Conservation (phyloP, 1,140 invertebrate genomes). For the Diabrotica virgifera region DNA sequence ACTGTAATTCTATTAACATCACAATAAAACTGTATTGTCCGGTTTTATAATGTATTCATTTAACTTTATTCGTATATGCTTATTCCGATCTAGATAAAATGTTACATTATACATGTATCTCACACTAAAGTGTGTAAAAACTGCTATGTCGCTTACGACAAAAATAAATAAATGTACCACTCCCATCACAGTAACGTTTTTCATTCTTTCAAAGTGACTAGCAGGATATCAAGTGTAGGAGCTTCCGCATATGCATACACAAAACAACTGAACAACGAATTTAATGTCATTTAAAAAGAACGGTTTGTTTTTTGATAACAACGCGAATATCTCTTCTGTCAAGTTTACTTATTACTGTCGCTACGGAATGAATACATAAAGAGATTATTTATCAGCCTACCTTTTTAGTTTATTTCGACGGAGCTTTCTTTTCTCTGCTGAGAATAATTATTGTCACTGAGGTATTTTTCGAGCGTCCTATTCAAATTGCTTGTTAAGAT, state of each 20-base stretch:
- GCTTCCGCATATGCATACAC: slow-evolving; percentile 7
- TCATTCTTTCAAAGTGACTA: too few relatives aligned
- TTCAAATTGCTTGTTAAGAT: not conserved
- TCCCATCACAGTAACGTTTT: too few relatives aligned
- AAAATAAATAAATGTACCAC: too few relatives aligned
- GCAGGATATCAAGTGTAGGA: not conserved
- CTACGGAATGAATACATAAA: slow-evolving; percentile 11
- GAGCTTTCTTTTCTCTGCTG: not conserved
- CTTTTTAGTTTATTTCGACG: slow-evolving; percentile 1
- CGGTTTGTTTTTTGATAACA: slow-evolving; percentile 24
- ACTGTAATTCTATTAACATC: too few relatives aligned
- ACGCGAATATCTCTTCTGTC: slow-evolving; percentile 16
- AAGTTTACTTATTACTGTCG: slow-evolving; percentile 8
- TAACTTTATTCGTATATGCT: too few relatives aligned
- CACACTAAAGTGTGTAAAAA: too few relatives aligned
- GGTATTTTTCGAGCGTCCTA: not conserved
- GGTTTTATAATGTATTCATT: too few relatives aligned
- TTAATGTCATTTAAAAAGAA: slow-evolving; percentile 21
- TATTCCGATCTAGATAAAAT: too few relatives aligned
- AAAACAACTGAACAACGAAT: slow-evolving; percentile 23
- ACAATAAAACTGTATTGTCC: too few relatives aligned
- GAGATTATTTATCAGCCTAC: slow-evolving; percentile 8
- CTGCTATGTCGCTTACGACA: too few relatives aligned
- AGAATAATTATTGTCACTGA: not conserved
- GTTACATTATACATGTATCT: too few relatives aligned